A percentile compares a stretch with the other conserved stretches of the same genome.
These are phyloP conservation scores for Brachionus plicatilis DNA, from an alignment of 1,140 invertebrate species.

Conservation along the genomic window DNA sequence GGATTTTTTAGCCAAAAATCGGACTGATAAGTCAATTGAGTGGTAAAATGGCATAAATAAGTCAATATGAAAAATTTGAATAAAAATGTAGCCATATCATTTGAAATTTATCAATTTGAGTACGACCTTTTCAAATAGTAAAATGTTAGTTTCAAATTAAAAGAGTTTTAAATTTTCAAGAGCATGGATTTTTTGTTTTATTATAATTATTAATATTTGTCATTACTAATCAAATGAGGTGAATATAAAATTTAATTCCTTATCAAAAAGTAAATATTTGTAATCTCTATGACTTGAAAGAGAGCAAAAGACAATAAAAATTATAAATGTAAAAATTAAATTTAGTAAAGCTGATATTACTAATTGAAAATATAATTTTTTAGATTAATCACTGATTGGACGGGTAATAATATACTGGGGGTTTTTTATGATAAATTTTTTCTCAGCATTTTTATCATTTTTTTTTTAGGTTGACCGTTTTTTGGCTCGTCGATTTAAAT, in stretches of 20 bases:
- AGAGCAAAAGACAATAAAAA: constrained; percentile 2
- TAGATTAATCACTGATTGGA: not conserved
- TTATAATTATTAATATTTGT: not conserved
- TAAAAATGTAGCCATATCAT: not conserved
- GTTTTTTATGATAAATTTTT: not conserved
- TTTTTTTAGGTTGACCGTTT: not conserved
- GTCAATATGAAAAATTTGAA: not conserved
- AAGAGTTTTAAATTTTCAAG: not conserved
- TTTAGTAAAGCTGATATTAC: not conserved
- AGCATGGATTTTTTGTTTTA: constrained; percentile 13
- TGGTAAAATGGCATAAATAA: not conserved
- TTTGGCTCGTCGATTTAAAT: not conserved
- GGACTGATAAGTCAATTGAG: not conserved
- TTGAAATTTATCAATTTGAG: not conserved
- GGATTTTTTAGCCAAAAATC: not conserved
- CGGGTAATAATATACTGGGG: not conserved
- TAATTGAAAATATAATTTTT: not conserved
- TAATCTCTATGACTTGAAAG: not conserved
- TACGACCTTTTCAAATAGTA: not conserved
- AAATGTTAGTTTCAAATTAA: not conserved
- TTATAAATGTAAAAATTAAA: not conserved
- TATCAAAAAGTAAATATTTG: constrained; percentile 39
- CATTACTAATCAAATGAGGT: constrained; percentile 9
- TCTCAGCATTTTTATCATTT: not conserved
- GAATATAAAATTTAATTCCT: constrained; percentile 19